Base-by-base conservation (phyloP, 2,797 vertebrate species). In the Anisognathus igniventris region DNA sequence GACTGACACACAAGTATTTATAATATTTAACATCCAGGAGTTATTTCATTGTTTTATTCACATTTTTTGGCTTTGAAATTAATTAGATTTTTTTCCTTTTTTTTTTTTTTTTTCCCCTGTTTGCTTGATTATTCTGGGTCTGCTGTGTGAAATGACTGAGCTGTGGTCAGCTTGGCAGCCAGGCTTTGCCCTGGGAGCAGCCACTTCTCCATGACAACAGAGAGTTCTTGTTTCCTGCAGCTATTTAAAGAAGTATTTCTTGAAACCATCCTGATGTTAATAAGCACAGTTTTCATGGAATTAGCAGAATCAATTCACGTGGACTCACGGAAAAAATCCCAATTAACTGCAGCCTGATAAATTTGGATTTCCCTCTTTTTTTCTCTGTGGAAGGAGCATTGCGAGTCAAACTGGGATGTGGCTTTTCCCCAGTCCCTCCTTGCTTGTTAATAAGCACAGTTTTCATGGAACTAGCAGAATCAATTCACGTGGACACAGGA, bases 401-500 rank as follows among this genome's bases (percentile, higher is more conserved):
- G 24, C 3, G 39, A 91, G n/a, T 10, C 2, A 45, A 71, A 19
- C 31, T 16, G 10, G 1, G 6, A 20, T 7, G 27, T 65, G 61
- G 31, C 50, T 88, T 54, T 51, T 24, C 44, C 35, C 27, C 44
- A 54, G 51, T 58, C 24, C 19, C 30, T 66, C 40, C 40, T 40
- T 40, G 40, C 40, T 39, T 14, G 24, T 28, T 78, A 57, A 92
- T 27, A 22, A 60, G 50, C 47, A 31, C 8, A 35, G 18, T 14
- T 80, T 64, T 61, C n/a, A 30, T 20, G 35, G 72, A 64, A 76
- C 68, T 82, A 77, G 14, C 37, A 53, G 45, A 56, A 68, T 0
- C 0, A 25, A 24, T 15, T 64, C 47, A 35, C 6, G 0, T 2
- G 33, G 39, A 22, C 27, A 70, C 48, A 37, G 5, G 4, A 4